A percentile compares a stretch with the other conserved stretches of the same genome.
Conservation (phyloP, 2,888 invertebrate genomes). For the Tolmerus cingulatus region DNA sequence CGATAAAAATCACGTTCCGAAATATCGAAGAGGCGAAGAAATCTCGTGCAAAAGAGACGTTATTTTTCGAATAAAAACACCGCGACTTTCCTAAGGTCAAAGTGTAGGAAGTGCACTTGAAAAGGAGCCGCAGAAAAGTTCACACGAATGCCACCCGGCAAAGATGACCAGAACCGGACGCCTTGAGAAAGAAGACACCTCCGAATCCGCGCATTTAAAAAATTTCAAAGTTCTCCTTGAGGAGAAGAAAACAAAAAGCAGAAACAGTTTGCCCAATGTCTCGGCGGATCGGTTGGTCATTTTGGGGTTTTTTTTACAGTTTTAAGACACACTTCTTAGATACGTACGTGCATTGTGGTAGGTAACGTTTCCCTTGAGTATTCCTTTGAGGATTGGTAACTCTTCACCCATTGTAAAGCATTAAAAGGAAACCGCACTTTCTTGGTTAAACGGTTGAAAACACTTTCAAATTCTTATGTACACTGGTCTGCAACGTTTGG, state of each 20-base stretch:
- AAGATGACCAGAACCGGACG: background rate
- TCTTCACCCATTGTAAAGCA: conserved; percentile 80
- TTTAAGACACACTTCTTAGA: conserved; percentile 52
- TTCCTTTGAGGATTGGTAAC: conserved; percentile 89
- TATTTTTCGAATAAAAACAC: background rate
- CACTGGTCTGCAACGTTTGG: background rate
- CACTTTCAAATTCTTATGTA: background rate
- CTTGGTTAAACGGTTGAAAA: background rate
- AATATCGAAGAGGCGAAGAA: background rate
- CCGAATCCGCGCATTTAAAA: background rate
- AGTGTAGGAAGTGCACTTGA: conserved; percentile 23
- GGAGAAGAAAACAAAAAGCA: background rate
- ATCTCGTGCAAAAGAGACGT: background rate
- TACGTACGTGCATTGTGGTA: conserved; percentile 94
- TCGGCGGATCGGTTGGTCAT: background rate
- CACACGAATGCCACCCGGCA: background rate
- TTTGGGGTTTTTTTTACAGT: background rate
- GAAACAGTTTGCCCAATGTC: background rate
- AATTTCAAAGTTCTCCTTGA: background rate
- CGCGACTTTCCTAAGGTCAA: conserved; percentile 6
- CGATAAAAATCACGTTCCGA: background rate
- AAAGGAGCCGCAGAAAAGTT: conserved; percentile 6
- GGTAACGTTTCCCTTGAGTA: conserved; percentile 88
- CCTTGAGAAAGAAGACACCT: background rate
- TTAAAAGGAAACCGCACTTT: conserved; percentile 28